phyloP scores from a whole-genome alignment of 2,888 invertebrate genomes.

The Drosophila falleni region DNA sequence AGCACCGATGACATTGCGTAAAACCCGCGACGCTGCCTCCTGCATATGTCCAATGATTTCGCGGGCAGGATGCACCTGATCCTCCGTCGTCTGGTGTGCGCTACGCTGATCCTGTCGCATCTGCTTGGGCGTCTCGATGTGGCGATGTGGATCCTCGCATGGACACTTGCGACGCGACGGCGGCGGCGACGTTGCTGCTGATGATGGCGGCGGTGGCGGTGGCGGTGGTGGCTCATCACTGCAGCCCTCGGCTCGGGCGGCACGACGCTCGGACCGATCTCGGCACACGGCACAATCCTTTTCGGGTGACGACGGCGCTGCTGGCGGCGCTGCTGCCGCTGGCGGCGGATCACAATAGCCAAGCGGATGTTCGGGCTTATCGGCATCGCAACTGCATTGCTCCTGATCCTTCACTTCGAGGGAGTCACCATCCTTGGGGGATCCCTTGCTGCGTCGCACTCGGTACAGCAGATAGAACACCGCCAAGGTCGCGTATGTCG shows the following conservation, averaged over 20 bases:
- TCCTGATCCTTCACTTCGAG: constrained; percentile 2
- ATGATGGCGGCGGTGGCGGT: constrained; percentile 42
- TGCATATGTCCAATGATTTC: constrained; percentile 54
- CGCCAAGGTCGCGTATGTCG: constrained; percentile 74
- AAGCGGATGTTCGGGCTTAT: not conserved
- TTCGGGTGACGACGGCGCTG: constrained; percentile 23
- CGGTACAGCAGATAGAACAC: constrained; percentile 70
- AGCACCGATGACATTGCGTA: constrained; percentile 48
- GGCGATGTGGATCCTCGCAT: constrained; percentile 50
- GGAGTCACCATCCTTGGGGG: constrained; percentile 4
- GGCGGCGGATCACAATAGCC: constrained; percentile 10
- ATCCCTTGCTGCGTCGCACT: constrained; percentile 35
- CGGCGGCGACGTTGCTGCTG: constrained; percentile 22
- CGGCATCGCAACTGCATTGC: constrained; percentile 46
- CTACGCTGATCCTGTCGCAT: not conserved
- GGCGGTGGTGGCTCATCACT: constrained; percentile 37
- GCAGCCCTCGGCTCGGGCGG: constrained; percentile 13
- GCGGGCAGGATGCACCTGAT: constrained; percentile 44
- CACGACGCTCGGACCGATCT: constrained; percentile 42
- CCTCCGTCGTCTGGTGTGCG: constrained; percentile 1
- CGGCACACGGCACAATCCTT: constrained; percentile 57
- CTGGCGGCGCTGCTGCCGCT: no score
- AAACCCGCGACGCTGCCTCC: constrained; percentile 55
- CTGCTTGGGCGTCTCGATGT: constrained; percentile 3
- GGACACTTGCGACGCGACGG: constrained; percentile 47